phyloP scores from a whole-genome alignment of 1,140 invertebrate species.

The Habropoda laboriosa region DNA sequence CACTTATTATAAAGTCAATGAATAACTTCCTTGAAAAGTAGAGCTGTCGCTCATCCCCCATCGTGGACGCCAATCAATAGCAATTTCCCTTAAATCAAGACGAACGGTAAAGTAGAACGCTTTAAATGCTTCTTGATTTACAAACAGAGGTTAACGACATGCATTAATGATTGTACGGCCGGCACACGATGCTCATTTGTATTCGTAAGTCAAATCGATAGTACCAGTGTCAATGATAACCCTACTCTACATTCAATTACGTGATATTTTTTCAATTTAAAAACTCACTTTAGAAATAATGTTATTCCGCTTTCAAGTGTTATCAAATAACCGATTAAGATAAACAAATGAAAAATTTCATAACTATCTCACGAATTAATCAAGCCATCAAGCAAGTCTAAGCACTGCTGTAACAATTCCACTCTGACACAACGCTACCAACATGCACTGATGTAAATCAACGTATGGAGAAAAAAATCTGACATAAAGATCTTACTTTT shows the following conservation, averaged over 20 bases:
- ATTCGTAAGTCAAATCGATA: background rate
- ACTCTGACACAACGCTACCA: background rate
- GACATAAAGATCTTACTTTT: conserved; percentile 75
- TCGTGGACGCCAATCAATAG: conserved; percentile 32
- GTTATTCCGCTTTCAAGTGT: too few species aligned
- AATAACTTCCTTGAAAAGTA: conserved; percentile 33
- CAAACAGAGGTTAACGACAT: conserved; percentile 18
- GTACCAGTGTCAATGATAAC: background rate
- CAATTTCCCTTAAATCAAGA: conserved; percentile 47
- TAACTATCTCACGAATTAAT: background rate
- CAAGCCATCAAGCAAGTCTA: background rate
- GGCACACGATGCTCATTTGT: background rate
- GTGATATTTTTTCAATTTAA: background rate
- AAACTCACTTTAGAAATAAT: background rate
- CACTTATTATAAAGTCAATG: conserved; percentile 19
- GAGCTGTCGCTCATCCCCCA: conserved; percentile 3
- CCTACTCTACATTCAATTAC: background rate
- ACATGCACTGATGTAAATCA: background rate
- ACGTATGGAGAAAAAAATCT: background rate
- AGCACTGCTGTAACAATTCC: background rate
- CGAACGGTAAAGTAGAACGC: conserved; percentile 27
- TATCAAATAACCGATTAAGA: background rate
- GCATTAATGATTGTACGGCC: background rate
- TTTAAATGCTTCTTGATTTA: conserved; percentile 37
- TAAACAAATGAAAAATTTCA: background rate